A percentile compares a stretch with the other conserved stretches of the same genome.
Evolutionary conservation across 2,113 vertebrate genomes (phyloP).

Genomic region (Natator depressus): DNA sequence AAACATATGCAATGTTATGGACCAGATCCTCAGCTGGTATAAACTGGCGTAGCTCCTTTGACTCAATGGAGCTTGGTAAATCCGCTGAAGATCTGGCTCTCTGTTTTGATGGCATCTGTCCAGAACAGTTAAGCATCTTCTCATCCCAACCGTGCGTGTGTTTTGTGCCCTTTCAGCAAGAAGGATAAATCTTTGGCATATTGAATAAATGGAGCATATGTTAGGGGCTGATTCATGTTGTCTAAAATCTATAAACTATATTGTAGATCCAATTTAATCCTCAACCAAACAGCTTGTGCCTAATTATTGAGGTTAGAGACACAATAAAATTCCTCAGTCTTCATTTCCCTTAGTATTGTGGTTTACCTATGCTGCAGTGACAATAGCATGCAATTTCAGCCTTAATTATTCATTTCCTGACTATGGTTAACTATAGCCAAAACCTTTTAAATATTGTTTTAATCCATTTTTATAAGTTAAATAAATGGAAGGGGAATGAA

Average conservation of each 20-base stretch:
- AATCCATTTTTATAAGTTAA: not conserved
- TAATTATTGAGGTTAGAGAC: not conserved
- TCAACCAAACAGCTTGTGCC: not conserved
- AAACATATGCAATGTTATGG: not conserved
- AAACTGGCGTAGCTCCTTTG: not conserved
- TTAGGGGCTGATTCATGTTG: not conserved
- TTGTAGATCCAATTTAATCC: not conserved
- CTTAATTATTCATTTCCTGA: not conserved
- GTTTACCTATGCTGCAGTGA: not conserved
- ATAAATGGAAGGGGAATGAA: conserved; percentile 21
- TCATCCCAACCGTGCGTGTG: not conserved
- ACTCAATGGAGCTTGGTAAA: not conserved
- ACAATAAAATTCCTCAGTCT: not conserved
- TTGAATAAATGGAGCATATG: not conserved
- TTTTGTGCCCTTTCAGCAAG: not conserved
- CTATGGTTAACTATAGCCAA: not conserved
- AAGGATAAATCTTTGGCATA: not conserved
- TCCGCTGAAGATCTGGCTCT: not conserved
- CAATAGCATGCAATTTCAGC: not conserved
- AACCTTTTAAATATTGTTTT: not conserved
- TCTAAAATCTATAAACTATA: not conserved
- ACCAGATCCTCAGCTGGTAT: not conserved
- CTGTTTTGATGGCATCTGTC: not conserved
- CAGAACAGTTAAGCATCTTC: not conserved
- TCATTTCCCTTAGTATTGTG: not conserved